phyloP scores from a whole-genome alignment of 92 coral and sea anemone genomes.

The Epizoanthus scotinus region DNA sequence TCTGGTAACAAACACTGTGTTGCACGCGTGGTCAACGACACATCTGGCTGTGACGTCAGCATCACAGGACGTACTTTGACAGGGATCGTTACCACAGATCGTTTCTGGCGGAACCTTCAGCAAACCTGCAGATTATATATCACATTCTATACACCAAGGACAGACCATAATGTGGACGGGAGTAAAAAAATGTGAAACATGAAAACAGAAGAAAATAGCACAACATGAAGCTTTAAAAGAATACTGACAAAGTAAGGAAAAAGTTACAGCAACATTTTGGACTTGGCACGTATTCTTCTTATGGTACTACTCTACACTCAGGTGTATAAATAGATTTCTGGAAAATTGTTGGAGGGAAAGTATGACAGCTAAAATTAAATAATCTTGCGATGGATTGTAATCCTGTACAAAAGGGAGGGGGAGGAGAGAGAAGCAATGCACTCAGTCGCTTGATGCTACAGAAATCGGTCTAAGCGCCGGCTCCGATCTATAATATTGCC shows the following conservation, averaged over 20 bases:
- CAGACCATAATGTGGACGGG: background rate
- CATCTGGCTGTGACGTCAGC: conserved; percentile 70
- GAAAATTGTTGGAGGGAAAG: too few relatives aligned
- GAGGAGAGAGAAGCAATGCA: background rate
- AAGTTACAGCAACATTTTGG: too few relatives aligned
- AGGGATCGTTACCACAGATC: conserved; percentile 81
- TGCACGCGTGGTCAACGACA: conserved; percentile 73
- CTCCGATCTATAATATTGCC: too few relatives aligned
- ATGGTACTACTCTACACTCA: too few relatives aligned
- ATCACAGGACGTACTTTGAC: conserved; percentile 69
- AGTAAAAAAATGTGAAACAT: background rate
- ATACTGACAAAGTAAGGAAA: too few relatives aligned
- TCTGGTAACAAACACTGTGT: conserved; percentile 69
- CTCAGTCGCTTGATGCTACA: too few relatives aligned
- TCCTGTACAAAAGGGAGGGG: background rate
- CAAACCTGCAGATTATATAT: conserved; percentile 55
- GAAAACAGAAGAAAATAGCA: background rate
- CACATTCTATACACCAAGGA: background rate
- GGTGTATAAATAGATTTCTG: too few relatives aligned
- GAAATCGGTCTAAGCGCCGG: too few relatives aligned
- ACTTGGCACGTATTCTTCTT: too few relatives aligned
- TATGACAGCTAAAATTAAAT: too few relatives aligned
- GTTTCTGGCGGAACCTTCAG: conserved; percentile 67
- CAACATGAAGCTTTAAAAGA: too few relatives aligned
- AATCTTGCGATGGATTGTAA: too few relatives aligned